Conservation (phyloP, 2,797 vertebrate species). For the Gymnothorax javanicus region DNA sequence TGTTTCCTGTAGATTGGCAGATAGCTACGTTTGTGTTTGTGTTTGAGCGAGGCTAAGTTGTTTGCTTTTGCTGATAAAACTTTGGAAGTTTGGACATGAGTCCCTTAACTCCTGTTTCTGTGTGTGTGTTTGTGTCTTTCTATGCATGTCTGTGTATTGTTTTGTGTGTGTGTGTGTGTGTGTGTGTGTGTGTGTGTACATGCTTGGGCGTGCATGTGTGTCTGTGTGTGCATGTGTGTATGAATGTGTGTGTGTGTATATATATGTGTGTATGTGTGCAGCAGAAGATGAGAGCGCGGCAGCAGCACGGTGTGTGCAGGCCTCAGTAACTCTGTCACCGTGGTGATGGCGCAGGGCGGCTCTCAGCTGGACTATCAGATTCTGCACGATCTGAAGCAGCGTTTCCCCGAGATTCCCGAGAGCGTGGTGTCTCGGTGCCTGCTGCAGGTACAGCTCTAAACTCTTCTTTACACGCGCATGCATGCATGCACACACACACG, state of each 20-base stretch:
- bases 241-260: background rate
- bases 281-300: slow-evolving; percentile 82
- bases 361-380: slow-evolving; percentile 90
- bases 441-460: slow-evolving; percentile 81
- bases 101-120: background rate
- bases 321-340: slow-evolving; percentile 79
- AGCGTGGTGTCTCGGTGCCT: slow-evolving; percentile 96
- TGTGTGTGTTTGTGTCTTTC: background rate
- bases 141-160: background rate
- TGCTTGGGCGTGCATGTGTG: background rate
- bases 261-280: slow-evolving; percentile 50
- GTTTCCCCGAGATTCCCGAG: slow-evolving; percentile 97
- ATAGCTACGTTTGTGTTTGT: background rate
- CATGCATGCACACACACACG: background rate
- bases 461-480: background rate
- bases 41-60: background rate
- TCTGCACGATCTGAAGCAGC: slow-evolving; percentile 95
- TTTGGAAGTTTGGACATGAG: background rate
- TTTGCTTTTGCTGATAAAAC: background rate
- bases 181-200: background rate
- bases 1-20: background rate
- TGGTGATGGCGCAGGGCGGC: slow-evolving; percentile 93
- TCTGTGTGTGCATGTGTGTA: background rate
- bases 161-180: background rate
- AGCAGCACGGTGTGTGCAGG: slow-evolving; percentile 80